phyloP scores from a whole-genome alignment of 1,140 invertebrate species.

The Zaprionus nigranus region DNA sequence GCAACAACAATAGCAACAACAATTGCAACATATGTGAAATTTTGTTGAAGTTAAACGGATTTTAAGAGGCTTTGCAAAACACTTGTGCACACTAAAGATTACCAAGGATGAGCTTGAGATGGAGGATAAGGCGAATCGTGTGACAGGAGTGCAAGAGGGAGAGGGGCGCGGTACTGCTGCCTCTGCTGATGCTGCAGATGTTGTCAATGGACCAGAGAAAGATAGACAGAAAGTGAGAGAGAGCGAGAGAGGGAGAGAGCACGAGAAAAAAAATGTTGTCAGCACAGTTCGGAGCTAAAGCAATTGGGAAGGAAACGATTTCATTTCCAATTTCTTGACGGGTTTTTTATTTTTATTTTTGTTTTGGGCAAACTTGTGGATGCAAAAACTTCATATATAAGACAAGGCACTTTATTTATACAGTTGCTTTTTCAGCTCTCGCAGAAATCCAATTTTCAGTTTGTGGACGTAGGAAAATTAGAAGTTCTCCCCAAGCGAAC shows the following conservation, averaged over 20 bases:
- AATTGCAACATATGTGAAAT: conserved; percentile 22
- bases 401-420: conserved; percentile 8
- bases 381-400: conserved; percentile 11
- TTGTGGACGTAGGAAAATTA: neutral
- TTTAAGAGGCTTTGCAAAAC: conserved; percentile 48
- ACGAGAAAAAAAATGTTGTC: conserved; percentile 3
- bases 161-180: neutral
- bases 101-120: conserved; percentile 28
- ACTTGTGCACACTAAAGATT: conserved; percentile 46
- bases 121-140: neutral
- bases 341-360: neutral
- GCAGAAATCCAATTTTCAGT: neutral
- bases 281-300: neutral
- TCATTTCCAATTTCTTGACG: conserved; percentile 6
- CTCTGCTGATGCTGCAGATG: conserved; percentile 27
- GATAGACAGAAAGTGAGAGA: neutral
- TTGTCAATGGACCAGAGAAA: conserved; percentile 10
- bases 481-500: neutral
- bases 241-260: neutral
- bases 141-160: neutral
- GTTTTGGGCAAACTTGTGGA: neutral
- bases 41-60: conserved; percentile 48
- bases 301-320: conserved; percentile 9
- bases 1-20: neutral
- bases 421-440: neutral